Conservation (phyloP, 2,888 invertebrate genomes). For the Busseola fusca region DNA sequence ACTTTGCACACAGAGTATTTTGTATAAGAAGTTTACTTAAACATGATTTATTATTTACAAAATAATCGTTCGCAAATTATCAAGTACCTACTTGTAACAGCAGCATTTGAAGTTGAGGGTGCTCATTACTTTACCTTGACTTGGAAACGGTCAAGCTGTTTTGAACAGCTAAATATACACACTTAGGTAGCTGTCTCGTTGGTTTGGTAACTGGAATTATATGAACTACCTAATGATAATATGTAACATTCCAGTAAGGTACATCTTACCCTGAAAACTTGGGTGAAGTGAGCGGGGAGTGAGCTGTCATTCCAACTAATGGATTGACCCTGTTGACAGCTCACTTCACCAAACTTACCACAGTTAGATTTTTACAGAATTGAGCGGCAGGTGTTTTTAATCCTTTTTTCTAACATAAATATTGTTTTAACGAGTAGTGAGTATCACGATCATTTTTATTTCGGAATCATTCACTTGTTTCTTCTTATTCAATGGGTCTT, state of each 20-base stretch:
- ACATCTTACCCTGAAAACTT: too few species aligned
- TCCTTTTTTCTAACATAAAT: neutral
- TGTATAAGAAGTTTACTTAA: neutral
- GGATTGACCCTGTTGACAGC: too few species aligned
- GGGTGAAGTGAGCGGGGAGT: too few species aligned
- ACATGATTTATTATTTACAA: slow-evolving; percentile 38
- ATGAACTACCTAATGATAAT: neutral
- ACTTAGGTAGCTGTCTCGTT: neutral
- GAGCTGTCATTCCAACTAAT: too few species aligned
- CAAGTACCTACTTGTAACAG: slow-evolving; percentile 9
- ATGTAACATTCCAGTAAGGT: neutral
- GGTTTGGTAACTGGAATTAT: neutral
- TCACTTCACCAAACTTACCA: too few species aligned
- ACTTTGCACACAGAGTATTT: slow-evolving; percentile 21
- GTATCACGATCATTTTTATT: neutral
- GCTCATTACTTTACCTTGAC: slow-evolving; percentile 33
- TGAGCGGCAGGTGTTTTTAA: neutral
- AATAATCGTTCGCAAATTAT: slow-evolving; percentile 7
- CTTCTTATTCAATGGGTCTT: neutral
- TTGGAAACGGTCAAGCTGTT: slow-evolving; percentile 16
- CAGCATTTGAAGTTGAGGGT: slow-evolving; percentile 12
- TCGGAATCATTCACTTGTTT: neutral
- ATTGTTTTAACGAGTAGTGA: neutral
- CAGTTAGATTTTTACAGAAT: too few species aligned
- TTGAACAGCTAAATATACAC: neutral